Evolutionary conservation across 2,888 invertebrate species (phyloP), one percentile per base, ranked within the genome.

Genomic region (Clostera curtula): DNA sequence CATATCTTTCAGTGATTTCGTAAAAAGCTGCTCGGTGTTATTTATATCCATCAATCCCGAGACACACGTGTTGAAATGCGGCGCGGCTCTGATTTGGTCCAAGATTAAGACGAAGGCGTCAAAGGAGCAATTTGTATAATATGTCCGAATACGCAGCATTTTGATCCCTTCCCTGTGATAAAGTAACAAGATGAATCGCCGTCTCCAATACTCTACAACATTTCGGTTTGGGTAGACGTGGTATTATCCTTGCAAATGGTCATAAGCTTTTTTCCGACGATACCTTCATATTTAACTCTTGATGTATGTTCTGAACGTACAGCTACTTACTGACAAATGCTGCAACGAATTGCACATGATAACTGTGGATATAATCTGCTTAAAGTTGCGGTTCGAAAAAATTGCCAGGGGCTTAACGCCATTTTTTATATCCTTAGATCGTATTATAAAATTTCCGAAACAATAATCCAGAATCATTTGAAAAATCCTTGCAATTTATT

Each of bases 41-140:
- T 34, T 47, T 44, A 43, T 28, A 56, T 57, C 42, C 62, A 58
- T 67, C 58, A 58, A 59, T 63, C 56, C 46, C 39, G 35, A 33
- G 39, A 38, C 27, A 33, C 40, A 41, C 45, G 58, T 64, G 65
- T 67, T 60, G 57, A 68, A 65, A 67, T 54, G 59, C 48, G 50
- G 45, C 43, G 43, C 40, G 36, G 37, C 38, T 39, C 43, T 33
- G 72, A 77, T 79, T 44, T 36, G 52, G 46, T 29, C 31, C 25
- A 27, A 39, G 79, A 80, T 79, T 72, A 57, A 34, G 17, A 26
- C 33, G 37, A 40, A 61, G 69, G 73, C 71, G 72, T 68, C 66
- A 71, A 74, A 73, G 61, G 49, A 54, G 53, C 66, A 61, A 73
- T 80, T 77, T 74, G 74, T 75, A 60, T 57, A 52, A 62, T 62